phyloP scores from a whole-genome alignment of 2,113 vertebrate species.

The Limanda limanda region DNA sequence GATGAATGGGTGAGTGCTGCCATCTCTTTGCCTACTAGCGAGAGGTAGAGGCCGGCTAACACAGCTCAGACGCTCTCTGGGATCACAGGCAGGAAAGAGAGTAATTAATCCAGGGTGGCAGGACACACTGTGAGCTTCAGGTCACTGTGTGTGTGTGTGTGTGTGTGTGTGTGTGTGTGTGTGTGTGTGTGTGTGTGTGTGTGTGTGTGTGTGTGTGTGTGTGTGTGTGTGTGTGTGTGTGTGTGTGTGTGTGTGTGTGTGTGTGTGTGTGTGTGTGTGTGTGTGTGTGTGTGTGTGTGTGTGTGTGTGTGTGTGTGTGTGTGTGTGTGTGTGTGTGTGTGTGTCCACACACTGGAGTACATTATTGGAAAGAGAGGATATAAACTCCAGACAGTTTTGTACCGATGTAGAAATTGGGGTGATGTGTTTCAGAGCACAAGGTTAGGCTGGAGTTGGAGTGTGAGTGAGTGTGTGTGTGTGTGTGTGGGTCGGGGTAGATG shows the following conservation, averaged over 20 bases:
- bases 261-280: background rate
- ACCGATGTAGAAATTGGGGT: slow-evolving; percentile 40
- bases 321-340: slow-evolving; percentile 20
- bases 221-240: background rate
- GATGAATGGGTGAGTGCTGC: slow-evolving; percentile 80
- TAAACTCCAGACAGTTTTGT: slow-evolving; percentile 43
- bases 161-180: slow-evolving; percentile 20
- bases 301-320: background rate
- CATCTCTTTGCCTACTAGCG: slow-evolving; percentile 69
- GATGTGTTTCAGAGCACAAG: slow-evolving; percentile 59
- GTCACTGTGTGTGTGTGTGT: slow-evolving; percentile 46
- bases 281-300: slow-evolving; percentile 19
- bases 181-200: background rate
- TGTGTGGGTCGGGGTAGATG: slow-evolving; percentile 58
- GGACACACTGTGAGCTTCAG: slow-evolving; percentile 61
- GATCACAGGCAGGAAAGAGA: slow-evolving; percentile 76
- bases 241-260: slow-evolving; percentile 15
- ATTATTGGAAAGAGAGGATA: slow-evolving; percentile 36
- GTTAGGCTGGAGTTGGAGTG: slow-evolving; percentile 37
- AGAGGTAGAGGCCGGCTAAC: slow-evolving; percentile 76
- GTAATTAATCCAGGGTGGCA: slow-evolving; percentile 83
- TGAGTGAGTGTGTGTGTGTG: slow-evolving; percentile 18
- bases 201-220: slow-evolving; percentile 22
- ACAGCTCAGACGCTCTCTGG: slow-evolving; percentile 76
- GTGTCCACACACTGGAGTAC: background rate